These are phyloP conservation scores for Lepus europaeus DNA, from an alignment of 2,113 vertebrate genomes.

Conservation along the genomic window DNA sequence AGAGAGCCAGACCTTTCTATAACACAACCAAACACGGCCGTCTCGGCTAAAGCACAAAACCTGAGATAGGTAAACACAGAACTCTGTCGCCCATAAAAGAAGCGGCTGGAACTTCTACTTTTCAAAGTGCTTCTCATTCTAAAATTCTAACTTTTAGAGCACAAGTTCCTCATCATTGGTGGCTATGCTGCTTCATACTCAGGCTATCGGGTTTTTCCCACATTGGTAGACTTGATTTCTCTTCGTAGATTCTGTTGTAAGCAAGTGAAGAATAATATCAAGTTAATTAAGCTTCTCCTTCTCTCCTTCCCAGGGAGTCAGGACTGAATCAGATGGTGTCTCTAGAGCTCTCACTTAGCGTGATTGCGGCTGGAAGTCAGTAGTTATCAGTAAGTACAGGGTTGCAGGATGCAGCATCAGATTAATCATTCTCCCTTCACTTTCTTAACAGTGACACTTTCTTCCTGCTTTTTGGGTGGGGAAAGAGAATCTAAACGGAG, in stretches of 20 bases:
- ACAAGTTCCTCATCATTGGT: not conserved
- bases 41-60: constrained; percentile 24
- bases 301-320: not conserved
- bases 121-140: constrained; percentile 27
- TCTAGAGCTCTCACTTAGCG: not conserved
- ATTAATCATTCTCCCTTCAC: not conserved
- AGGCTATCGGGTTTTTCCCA: not conserved
- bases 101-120: not conserved
- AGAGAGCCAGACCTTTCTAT: not conserved
- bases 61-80: not conserved
- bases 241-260: not conserved
- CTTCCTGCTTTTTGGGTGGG: not conserved
- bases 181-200: not conserved
- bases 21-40: not conserved
- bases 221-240: not conserved
- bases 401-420: not conserved
- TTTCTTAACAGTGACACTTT: not conserved
- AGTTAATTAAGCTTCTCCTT: not conserved
- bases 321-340: not conserved
- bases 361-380: not conserved
- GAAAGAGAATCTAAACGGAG: not conserved
- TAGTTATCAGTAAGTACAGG: not conserved
- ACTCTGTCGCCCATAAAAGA: not conserved
- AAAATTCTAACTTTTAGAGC: constrained; percentile 8
- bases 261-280: not conserved